Evolutionary conservation across 2,888 invertebrate genomes (phyloP), one percentile per base, ranked within the genome.

Genomic region (Cerastis leucographa): DNA sequence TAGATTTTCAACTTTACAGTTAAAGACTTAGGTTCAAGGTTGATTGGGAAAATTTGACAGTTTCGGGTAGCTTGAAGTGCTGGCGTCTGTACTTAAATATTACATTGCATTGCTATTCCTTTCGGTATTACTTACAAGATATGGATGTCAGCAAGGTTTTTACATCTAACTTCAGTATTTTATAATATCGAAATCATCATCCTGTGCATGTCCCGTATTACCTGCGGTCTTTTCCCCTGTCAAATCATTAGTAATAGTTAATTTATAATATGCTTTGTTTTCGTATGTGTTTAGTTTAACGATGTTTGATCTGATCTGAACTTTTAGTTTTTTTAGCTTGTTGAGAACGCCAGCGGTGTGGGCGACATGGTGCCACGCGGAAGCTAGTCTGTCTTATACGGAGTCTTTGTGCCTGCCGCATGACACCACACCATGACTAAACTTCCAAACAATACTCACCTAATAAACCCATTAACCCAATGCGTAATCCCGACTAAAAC

Each of bases 291-390:
- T 46, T 40, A 0, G 4, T 76, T 9, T 54, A 74, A 25, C 42
- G 42, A 25, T 54, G 40, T 19, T n/a, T n/a, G n/a, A n/a, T n/a
- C 19, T 54, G 5, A n/a, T 54, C 11, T 22, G 2, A 56, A 35
- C 14, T 56, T 29, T 25, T 14, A 8, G 44, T 46, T 51, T 76
- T 80, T 29, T 78, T 17, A 22, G 8, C n/a, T 70, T 46, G 22
- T 66, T 54, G 68, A 64, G 56, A 80, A 59, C 69, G 56, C 64
- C 67, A n/a, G n/a, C n/a, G 35, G 29, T 61, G 88, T 92, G 90
- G 93, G 92, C 90, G 92, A 87, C 51, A 70, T 76, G 80, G 70
- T 83, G 72, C 86, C 86, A 87, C 86, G 86, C 90, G 87, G 87
- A 88, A 87, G 81, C 78, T 67, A 76, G 44, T 76, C 82, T 25